phyloP scores from a whole-genome alignment of 2,113 vertebrate genomes.

The Antennarius striatus region DNA sequence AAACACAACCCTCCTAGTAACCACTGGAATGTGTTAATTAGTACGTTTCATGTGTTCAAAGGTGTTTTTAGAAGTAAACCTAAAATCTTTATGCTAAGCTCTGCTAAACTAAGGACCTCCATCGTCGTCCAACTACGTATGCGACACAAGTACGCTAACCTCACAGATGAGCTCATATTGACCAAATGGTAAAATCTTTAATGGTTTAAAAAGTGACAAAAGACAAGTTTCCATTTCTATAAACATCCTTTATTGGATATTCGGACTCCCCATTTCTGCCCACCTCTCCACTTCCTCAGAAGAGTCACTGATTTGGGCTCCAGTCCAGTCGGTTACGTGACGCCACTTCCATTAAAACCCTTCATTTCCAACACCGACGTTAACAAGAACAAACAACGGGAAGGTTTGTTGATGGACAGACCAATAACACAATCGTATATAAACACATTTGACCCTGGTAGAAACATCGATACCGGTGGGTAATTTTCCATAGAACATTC shows the following conservation, averaged over 20 bases:
- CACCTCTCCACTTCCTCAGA: slow-evolving; percentile 60
- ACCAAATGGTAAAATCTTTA: too few relatives aligned
- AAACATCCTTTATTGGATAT: slow-evolving; percentile 65
- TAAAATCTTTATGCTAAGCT: too few relatives aligned
- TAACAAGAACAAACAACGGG: slow-evolving; percentile 39
- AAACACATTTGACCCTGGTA: slow-evolving; percentile 14
- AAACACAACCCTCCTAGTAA: too few relatives aligned
- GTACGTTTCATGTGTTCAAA: too few relatives aligned
- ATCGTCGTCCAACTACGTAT: too few relatives aligned
- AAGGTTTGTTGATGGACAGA: slow-evolving; percentile 35
- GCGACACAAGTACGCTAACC: too few relatives aligned
- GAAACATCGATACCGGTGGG: slow-evolving; percentile 29
- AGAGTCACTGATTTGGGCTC: slow-evolving; percentile 59
- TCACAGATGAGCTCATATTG: too few relatives aligned
- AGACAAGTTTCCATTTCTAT: slow-evolving; percentile 16
- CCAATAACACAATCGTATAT: slow-evolving; percentile 7
- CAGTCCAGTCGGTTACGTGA: slow-evolving; percentile 11
- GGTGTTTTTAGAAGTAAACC: too few relatives aligned
- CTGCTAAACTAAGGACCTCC: too few relatives aligned
- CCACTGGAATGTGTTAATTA: too few relatives aligned
- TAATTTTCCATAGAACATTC: slow-evolving; percentile 9
- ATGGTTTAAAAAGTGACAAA: neutral
- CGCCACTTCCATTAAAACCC: slow-evolving; percentile 19
- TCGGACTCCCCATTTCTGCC: slow-evolving; percentile 45
- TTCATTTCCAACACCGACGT: slow-evolving; percentile 32